These are phyloP conservation scores for Erpornis zantholeuca DNA, from an alignment of 2,113 vertebrate genomes.

Conservation along the genomic window DNA sequence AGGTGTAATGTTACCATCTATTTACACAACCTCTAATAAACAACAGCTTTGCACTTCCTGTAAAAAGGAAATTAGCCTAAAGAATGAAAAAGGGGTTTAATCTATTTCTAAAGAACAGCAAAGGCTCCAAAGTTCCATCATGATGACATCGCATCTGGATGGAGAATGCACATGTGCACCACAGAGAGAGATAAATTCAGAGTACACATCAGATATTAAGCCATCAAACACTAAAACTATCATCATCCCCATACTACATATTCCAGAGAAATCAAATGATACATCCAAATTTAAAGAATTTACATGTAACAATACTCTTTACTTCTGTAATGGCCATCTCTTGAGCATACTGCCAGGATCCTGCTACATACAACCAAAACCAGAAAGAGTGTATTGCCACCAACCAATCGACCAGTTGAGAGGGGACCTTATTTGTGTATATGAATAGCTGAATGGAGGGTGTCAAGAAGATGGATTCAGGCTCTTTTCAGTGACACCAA, in stretches of 20 bases:
- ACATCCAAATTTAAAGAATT: neutral
- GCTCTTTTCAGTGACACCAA: neutral
- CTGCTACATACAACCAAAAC: neutral
- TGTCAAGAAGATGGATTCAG: neutral
- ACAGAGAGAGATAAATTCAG: neutral
- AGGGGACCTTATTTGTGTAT: neutral
- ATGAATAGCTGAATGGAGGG: neutral
- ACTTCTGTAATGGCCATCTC: neutral
- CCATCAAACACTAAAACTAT: neutral
- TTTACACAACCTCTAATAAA: neutral
- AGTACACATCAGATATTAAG: neutral
- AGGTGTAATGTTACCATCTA: neutral
- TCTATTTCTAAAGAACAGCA: neutral
- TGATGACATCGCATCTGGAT: neutral
- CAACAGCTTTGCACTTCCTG: neutral
- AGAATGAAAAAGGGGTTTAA: neutral
- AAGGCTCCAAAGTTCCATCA: neutral
- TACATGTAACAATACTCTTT: neutral
- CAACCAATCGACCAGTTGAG: neutral
- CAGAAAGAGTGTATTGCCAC: neutral
- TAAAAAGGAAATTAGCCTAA: neutral
- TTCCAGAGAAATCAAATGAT: neutral
- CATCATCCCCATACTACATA: neutral
- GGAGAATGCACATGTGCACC: fast-evolving
- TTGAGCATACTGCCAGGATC: neutral